Base-by-base conservation (phyloP, 35 echinoderm and acorn worm species). In the Acanthaster planci region DNA sequence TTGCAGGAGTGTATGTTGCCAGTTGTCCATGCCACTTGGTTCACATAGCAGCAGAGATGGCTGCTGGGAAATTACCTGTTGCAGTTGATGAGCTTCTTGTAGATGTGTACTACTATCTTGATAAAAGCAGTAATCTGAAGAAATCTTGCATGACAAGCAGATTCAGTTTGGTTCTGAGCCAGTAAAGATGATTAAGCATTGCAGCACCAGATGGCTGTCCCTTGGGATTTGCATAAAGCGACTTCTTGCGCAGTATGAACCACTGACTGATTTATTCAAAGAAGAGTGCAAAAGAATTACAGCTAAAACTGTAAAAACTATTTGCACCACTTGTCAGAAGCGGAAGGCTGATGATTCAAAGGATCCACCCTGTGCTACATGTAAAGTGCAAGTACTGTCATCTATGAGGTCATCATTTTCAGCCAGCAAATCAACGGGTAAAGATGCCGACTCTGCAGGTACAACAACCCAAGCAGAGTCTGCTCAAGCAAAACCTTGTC, bases 171-270 rank as follows among this genome's bases (percentile, higher is more conserved):
- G 57, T 39, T 81, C 77, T 15, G 86, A 52, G 17, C 26, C 44
- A 35, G 39, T 77, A 27, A 88, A 88, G 76, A 88, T 88, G 80
- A 81, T 88, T 44, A 88, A 88, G 77, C 86, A 88, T 82, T 77
- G 85, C 14, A 53, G 42, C 9, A 82, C 80, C 31, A 42, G 51
- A 82, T 82, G 80, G 80, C 32, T 82, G 1, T 82, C 80, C 36
- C 80, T 82, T 5, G 80, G 80, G 16, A 57, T 82, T 7, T 82
- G 80, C 35, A 50, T 82, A 2, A 53, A 82, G 42, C 17, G 52
- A 82, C 80, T 82, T 50, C n/a, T 82, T 15, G 50, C 80, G 35
- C 51, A 58, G 51, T 57, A 53, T 44, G 18, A 82, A 21, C 80
- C 80, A 31, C 21, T 82, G 26, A 56, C 53, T 17, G 53, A 14